These are phyloP conservation scores for Calephelis perditalis DNA, from an alignment of 2,888 invertebrate species.

Conservation along the genomic window DNA sequence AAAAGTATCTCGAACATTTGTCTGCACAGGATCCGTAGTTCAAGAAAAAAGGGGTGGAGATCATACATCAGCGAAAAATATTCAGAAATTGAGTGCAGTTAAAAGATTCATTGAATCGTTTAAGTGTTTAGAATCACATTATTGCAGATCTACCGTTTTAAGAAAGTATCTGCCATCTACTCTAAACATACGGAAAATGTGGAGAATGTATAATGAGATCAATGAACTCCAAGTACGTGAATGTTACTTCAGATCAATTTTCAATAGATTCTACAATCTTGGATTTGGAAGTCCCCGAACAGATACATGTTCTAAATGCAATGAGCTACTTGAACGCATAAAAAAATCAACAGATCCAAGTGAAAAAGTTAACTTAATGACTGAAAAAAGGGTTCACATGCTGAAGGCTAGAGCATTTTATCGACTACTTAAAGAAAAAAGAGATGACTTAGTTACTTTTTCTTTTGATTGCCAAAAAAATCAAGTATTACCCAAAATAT, in stretches of 20 bases:
- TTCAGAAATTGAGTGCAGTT: neutral
- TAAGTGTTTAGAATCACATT: constrained; percentile 20
- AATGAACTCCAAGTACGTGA: neutral
- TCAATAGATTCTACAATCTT: neutral
- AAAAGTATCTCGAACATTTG: neutral
- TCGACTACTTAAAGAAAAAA: neutral
- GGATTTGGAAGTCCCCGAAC: neutral
- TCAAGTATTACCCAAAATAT: neutral
- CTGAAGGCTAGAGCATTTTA: neutral
- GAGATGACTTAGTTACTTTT: neutral
- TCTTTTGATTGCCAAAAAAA: neutral
- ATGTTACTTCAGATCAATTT: neutral
- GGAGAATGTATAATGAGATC: constrained; percentile 13
- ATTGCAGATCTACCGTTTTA: constrained; percentile 18
- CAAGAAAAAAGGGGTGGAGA: neutral
- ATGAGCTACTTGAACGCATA: neutral
- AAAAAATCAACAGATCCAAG: neutral
- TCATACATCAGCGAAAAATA: neutral
- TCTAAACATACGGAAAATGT: constrained; percentile 21
- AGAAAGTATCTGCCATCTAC: constrained; percentile 20
- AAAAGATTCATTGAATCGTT: constrained; percentile 18
- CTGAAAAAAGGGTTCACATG: neutral
- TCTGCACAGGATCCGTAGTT: neutral
- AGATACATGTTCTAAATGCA: neutral
- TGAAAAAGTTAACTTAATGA: neutral